A percentile compares a stretch with the other conserved stretches of the same genome.
These are phyloP conservation scores for Megalopta genalis DNA, from an alignment of 1,140 invertebrate genomes.

Conservation along the genomic window DNA sequence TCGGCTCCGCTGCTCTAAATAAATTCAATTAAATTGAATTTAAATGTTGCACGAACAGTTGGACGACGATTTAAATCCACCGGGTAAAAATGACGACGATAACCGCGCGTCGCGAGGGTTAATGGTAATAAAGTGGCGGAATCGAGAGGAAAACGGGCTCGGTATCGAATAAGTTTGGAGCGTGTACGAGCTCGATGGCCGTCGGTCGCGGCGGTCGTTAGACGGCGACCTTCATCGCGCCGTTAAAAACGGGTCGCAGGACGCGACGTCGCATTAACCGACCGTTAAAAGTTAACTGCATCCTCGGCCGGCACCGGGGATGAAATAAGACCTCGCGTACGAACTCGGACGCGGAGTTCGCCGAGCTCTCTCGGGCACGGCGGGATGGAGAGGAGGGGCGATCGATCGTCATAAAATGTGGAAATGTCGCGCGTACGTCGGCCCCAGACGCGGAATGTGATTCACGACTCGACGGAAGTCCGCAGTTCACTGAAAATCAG, in stretches of 20 bases:
- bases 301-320: conserved; percentile 32
- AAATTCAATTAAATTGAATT: too few species aligned
- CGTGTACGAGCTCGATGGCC: too few species aligned
- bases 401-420: conserved; percentile 62
- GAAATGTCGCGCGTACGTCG: conserved; percentile 58
- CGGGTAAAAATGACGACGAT: too few species aligned
- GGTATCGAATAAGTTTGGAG: too few species aligned
- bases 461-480: conserved; percentile 51
- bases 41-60: too few species aligned
- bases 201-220: too few species aligned
- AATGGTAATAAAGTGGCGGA: too few species aligned
- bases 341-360: conserved; percentile 28
- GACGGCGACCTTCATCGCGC: too few species aligned
- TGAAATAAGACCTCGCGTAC: conserved; percentile 51
- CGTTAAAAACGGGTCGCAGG: not conserved
- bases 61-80: too few species aligned
- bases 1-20: too few species aligned
- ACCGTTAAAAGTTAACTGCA: conserved; percentile 57
- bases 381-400: not conserved
- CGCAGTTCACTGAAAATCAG: conserved; percentile 37
- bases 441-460: conserved; percentile 50
- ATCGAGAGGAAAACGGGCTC: too few species aligned
- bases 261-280: conserved; percentile 49
- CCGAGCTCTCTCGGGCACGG: not conserved
- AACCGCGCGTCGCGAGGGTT: too few species aligned